Conservation (phyloP, 2,888 invertebrate genomes). For the Drosophila leonis region DNA sequence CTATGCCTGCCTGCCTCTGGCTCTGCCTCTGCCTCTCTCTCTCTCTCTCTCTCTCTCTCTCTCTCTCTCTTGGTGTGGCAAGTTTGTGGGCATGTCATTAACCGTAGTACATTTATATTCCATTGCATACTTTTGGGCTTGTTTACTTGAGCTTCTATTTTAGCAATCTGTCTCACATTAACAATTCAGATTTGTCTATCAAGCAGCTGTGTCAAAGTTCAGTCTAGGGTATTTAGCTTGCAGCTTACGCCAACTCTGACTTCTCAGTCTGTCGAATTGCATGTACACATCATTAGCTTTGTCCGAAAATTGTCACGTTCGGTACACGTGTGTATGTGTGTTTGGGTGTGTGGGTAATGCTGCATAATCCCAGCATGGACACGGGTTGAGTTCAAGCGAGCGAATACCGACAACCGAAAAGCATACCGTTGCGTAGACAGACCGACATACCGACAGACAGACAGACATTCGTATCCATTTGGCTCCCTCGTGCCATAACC, state of each 20-base stretch:
- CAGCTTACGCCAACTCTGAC: not conserved
- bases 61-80: not conserved
- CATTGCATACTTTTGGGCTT: conserved; percentile 30
- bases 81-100: conserved; percentile 25
- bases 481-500: conserved; percentile 31
- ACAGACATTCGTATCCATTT: conserved; percentile 14
- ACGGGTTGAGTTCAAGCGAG: conserved; percentile 12
- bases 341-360: conserved; percentile 41
- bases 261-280: conserved; percentile 56
- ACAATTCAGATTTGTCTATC: conserved; percentile 15
- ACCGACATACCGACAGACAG: not conserved
- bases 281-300: conserved; percentile 73
- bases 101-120: conserved; percentile 18
- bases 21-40: not conserved
- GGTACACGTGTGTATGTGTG: conserved; percentile 34
- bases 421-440: conserved; percentile 17
- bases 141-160: conserved; percentile 14
- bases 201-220: conserved; percentile 20
- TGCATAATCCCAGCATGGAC: conserved; percentile 63
- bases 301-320: conserved; percentile 76
- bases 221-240: conserved; percentile 29
- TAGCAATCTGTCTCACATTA: conserved; percentile 22
- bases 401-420: conserved; percentile 27
- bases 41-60: not conserved
- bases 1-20: not conserved